A percentile compares a stretch with the other conserved stretches of the same genome.
Evolutionary conservation across 2,888 invertebrate genomes (phyloP).

Genomic region (Beris morrisii): DNA sequence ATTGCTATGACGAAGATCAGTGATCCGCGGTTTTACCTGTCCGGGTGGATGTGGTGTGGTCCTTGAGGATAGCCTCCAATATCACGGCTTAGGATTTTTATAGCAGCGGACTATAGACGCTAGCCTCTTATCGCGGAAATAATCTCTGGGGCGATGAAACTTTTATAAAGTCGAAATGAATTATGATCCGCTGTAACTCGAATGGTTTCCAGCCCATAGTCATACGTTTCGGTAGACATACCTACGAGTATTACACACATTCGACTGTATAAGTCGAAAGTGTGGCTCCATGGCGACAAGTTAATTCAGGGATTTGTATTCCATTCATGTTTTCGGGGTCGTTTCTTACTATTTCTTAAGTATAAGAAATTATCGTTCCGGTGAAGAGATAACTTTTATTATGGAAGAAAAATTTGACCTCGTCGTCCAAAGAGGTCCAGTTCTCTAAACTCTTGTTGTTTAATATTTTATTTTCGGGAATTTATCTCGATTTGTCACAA

Average conservation of each 20-base stretch:
- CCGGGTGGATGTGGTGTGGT: neutral
- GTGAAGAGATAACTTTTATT: conserved; percentile 5
- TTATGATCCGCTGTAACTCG: neutral
- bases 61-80: too few relatives aligned
- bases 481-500: conserved; percentile 5
- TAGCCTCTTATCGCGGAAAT: conserved; percentile 15
- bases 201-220: neutral
- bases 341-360: conserved; percentile 1
- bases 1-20: neutral
- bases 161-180: conserved; percentile 18
- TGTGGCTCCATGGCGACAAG: conserved; percentile 8
- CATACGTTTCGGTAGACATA: neutral
- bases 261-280: neutral
- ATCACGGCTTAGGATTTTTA: conserved; percentile 6
- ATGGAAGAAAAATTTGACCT: conserved; percentile 1
- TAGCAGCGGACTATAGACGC: conserved; percentile 6
- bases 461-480: conserved; percentile 1
- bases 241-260: neutral
- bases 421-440: neutral
- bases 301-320: conserved; percentile 28
- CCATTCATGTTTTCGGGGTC: conserved; percentile 27
- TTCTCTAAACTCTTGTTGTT: neutral
- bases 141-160: conserved; percentile 8
- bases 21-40: neutral
- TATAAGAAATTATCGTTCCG: conserved; percentile 6